Base-by-base conservation (phyloP, 2,888 invertebrate genomes). In the Melipona beecheii region DNA sequence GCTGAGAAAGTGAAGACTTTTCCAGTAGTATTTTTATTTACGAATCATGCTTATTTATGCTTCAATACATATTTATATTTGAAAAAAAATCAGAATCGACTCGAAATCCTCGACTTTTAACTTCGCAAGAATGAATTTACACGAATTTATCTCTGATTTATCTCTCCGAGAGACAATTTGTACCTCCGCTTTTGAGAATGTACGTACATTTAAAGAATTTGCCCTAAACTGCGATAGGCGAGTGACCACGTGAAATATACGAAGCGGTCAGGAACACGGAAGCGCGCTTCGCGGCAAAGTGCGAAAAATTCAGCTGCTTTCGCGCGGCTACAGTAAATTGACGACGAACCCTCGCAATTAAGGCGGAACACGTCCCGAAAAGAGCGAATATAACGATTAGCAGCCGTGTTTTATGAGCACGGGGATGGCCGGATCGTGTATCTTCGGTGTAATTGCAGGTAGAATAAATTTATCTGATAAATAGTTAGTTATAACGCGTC, bases 391-490 rank as follows among this genome's bases (percentile, higher is more conserved):
- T 58, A 86, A 83, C 83, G 77, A 83, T 85, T 85, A 78, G 66
- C 84, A 54, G 66, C 73, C 81, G 81, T 84, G 81, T 84, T 84
- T 86, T 86, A 86, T 56, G 85, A 75, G 60, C 49, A 31, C 50
- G 43, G 69, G 78, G 69, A 81, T 62, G 81, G 72, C 15, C 68
- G 24, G 31, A 36, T 36, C 76, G 62, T 75, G 78, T 75, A 75
- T 60, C 71, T n/a, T 9, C 60, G 65, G 24, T 72, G 83, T 75
- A 83, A 83, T 79, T 81, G 68, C 72, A 62, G 72, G 71, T 54
- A 77, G 70, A 72, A 86, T 81, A 75, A 86, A 84, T 82, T 85
- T 83, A 78, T 83, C 68, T 73, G 84, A 78, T 82, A n/a, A n/a
- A n/a, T n/a, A n/a, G n/a, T n/a, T n/a, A 77, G 71, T 62, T 82